Evolutionary conservation across 2,888 invertebrate species (phyloP).

Genomic region (Cephalotes varians): DNA sequence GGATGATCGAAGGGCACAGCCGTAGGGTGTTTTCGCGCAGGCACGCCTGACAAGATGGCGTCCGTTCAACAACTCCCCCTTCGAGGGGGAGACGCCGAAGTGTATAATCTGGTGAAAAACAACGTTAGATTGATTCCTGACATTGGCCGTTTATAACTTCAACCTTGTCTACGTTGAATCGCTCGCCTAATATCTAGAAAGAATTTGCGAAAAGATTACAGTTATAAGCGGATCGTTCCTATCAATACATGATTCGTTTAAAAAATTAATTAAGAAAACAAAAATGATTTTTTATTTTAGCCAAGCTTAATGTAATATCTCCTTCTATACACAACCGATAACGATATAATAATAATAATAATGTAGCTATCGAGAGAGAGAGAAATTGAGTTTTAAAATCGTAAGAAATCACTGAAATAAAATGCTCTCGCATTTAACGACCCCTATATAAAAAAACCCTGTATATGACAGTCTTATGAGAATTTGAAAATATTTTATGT

Average conservation of each 20-base stretch:
- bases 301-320: not conserved
- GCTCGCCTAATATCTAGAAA: slow-evolving; percentile 54
- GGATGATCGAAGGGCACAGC: slow-evolving; percentile 75
- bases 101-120: slow-evolving; percentile 82
- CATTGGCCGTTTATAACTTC: slow-evolving; percentile 81
- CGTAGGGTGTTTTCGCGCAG: slow-evolving; percentile 70
- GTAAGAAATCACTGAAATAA: no score
- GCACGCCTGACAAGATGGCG: slow-evolving; percentile 78
- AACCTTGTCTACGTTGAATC: slow-evolving; percentile 49
- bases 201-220: slow-evolving; percentile 24
- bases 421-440: no score
- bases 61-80: slow-evolving; percentile 41
- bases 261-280: not conserved
- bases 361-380: no score
- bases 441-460: no score
- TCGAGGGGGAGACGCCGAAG: slow-evolving; percentile 67
- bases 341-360: no score
- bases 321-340: not conserved
- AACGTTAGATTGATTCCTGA: slow-evolving; percentile 83
- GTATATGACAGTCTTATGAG: not conserved
- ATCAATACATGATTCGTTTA: not conserved
- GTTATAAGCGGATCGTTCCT: slow-evolving; percentile 46
- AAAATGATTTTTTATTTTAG: not conserved
- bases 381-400: no score
- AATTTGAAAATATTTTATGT: not conserved